Conservation (phyloP, 2,888 invertebrate genomes). For the Periphyllus acericola region DNA sequence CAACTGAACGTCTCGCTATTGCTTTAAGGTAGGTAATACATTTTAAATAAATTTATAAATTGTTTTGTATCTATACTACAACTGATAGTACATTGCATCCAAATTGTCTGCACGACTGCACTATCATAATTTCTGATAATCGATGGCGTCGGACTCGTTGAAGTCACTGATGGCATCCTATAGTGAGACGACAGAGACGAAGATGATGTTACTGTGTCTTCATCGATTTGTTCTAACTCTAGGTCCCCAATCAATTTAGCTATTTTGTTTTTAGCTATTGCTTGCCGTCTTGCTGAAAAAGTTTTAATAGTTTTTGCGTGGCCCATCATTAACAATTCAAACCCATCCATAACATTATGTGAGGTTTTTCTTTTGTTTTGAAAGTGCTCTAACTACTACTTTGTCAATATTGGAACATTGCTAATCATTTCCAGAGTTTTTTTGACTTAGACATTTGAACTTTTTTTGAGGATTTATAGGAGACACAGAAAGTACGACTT, state of each 20-base stretch:
- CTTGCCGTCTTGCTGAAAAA: slow-evolving; percentile 25
- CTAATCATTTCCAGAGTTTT: slow-evolving; percentile 2
- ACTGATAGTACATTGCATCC: slow-evolving; percentile 17
- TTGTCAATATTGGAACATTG: slow-evolving; percentile 34
- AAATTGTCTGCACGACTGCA: slow-evolving; percentile 35
- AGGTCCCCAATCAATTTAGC: slow-evolving; percentile 18
- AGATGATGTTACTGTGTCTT: slow-evolving; percentile 39
- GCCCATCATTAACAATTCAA: slow-evolving; percentile 15
- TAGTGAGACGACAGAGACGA: slow-evolving; percentile 34
- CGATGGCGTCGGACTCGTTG: slow-evolving; percentile 11
- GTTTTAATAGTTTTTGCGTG: slow-evolving; percentile 24
- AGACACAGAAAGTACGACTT: slow-evolving; percentile 31
- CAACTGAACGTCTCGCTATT: slow-evolving; percentile 32
- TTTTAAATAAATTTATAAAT: too few species aligned
- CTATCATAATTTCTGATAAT: slow-evolving; percentile 15
- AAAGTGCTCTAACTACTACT: slow-evolving; percentile 23
- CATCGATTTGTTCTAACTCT: slow-evolving; percentile 36
- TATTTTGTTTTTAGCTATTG: slow-evolving; percentile 34
- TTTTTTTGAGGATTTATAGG: slow-evolving; percentile 21
- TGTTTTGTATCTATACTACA: background rate
- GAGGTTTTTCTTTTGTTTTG: background rate
- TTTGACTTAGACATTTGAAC: slow-evolving; percentile 16
- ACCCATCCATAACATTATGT: slow-evolving; percentile 17
- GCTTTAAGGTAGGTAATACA: slow-evolving; percentile 18
- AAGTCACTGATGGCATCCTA: slow-evolving; percentile 29